Evolutionary conservation across 2,888 invertebrate genomes (phyloP).

Genomic region (Idaea straminata): DNA sequence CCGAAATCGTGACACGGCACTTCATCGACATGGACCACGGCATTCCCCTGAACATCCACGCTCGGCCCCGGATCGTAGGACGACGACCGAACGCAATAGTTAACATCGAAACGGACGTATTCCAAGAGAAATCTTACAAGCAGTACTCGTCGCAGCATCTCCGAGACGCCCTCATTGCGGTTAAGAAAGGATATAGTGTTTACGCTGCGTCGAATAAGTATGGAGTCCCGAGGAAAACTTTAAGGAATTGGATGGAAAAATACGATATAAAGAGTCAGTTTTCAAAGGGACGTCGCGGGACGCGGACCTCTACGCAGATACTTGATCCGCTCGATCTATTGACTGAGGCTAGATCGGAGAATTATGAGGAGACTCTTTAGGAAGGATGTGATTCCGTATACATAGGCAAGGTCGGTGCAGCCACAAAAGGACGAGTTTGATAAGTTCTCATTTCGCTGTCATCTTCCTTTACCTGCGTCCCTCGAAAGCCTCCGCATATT

Average conservation of each 20-base stretch:
- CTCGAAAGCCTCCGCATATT: no score
- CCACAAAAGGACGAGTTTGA: no score
- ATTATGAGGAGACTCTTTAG: conserved; percentile 46
- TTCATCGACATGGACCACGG: conserved; percentile 74
- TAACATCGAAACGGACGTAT: conserved; percentile 72
- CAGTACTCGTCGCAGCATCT: conserved; percentile 76
- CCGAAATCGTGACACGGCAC: conserved; percentile 73
- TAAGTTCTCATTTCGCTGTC: no score
- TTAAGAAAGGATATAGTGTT: conserved; percentile 77
- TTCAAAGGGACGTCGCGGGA: conserved; percentile 70
- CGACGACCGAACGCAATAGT: conserved; percentile 68
- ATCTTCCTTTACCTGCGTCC: no score
- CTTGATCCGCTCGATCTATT: conserved; percentile 66
- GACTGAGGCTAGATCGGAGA: conserved; percentile 54
- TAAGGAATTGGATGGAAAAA: conserved; percentile 80
- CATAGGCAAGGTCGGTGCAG: no score
- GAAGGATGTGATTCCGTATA: background rate
- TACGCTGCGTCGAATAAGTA: conserved; percentile 79
- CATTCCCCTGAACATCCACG: conserved; percentile 69
- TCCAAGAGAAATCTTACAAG: conserved; percentile 75
- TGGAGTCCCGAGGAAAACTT: conserved; percentile 77
- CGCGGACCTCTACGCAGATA: conserved; percentile 53
- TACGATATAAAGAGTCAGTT: conserved; percentile 79
- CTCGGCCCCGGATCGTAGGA: conserved; percentile 67
- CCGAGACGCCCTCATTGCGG: conserved; percentile 71